Conservation (phyloP, 1,140 invertebrate genomes). For the roundworm (Caenorhabditis elegans) region DNA sequence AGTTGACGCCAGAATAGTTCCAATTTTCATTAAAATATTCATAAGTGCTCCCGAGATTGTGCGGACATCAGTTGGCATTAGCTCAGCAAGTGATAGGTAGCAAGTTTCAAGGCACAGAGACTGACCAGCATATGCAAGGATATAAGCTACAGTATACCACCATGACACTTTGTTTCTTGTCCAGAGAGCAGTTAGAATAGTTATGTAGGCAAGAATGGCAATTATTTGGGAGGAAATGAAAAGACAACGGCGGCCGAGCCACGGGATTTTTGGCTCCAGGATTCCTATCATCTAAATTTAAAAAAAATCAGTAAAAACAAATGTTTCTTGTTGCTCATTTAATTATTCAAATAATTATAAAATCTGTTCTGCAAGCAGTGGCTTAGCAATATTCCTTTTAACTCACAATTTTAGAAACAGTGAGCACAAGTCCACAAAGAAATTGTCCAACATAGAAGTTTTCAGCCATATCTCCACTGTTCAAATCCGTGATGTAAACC, state of each 20-base stretch:
- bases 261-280: not conserved
- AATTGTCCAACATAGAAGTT: conserved; percentile 22
- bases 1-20: conserved; percentile 20
- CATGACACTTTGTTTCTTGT: not conserved
- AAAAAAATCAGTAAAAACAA: no score
- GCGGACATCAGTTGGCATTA: conserved; percentile 2
- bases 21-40: conserved; percentile 25
- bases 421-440: not conserved
- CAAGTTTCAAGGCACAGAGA: conserved; percentile 1
- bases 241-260: not conserved
- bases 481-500: conserved; percentile 18
- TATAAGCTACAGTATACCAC: not conserved
- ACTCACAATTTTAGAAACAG: conserved; percentile 1
- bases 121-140: not conserved
- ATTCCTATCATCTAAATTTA: not conserved
- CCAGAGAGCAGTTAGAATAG: not conserved
- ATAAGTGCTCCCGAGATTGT: not conserved
- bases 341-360: no score
- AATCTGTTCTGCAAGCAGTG: no score
- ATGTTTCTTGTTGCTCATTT: no score
- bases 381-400: no score
- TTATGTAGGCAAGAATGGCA: not conserved
- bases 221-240: not conserved
- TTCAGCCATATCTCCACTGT: conserved; percentile 15
- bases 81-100: not conserved